Conservation (phyloP, 2,888 invertebrate species). For the Tortricodes alternella region DNA sequence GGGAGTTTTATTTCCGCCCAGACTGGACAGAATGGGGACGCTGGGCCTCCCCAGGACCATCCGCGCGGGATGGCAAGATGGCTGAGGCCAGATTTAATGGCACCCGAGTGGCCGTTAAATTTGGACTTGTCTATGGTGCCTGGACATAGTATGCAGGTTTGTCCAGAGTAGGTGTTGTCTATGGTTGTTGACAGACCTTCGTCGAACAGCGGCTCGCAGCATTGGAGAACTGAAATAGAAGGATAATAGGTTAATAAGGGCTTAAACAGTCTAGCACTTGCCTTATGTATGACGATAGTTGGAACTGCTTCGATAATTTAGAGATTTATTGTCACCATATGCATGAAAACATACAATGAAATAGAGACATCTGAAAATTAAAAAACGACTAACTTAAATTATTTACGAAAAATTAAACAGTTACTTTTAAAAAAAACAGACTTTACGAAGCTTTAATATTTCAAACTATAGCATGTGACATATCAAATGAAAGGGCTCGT, state of each 20-base stretch:
- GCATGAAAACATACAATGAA: too few species aligned
- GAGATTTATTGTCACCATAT: too few species aligned
- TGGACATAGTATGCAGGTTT: conserved; percentile 59
- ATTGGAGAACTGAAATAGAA: conserved; percentile 57
- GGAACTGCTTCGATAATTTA: too few species aligned
- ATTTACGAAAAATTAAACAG: too few species aligned
- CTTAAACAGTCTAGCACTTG: too few species aligned
- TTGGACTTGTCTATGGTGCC: conserved; percentile 50
- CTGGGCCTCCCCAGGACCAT: conserved; percentile 92
- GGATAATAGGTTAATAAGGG: not conserved
- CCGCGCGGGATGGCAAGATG: conserved; percentile 92
- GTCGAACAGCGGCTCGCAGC: conserved; percentile 60
- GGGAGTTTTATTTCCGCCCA: conserved; percentile 86
- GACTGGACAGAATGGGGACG: conserved; percentile 88
- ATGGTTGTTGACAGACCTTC: conserved; percentile 61
- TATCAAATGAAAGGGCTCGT: too few species aligned
- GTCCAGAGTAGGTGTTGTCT: conserved; percentile 55
- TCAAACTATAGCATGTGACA: too few species aligned
- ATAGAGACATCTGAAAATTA: too few species aligned
- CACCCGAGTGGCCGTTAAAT: conserved; percentile 82
- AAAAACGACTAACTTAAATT: too few species aligned
- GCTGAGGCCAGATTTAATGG: conserved; percentile 87
- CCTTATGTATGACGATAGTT: too few species aligned
- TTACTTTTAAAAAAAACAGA: too few species aligned
- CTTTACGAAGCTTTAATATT: too few species aligned